Evolutionary conservation across 1,140 invertebrate genomes (phyloP).

Genomic region (Drosophila repleta): DNA sequence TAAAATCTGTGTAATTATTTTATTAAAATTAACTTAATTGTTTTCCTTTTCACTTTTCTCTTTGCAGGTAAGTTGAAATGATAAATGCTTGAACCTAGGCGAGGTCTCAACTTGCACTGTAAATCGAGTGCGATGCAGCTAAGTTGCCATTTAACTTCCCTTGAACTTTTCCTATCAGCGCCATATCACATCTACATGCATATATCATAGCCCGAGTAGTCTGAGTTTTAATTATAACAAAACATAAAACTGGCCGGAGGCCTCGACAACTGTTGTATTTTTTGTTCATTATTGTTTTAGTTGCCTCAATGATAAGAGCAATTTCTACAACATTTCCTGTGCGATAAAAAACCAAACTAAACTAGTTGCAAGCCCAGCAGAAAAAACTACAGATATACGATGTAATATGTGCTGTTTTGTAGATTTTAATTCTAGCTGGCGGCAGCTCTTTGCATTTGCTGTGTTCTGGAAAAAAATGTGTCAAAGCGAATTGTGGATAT

Average conservation of each 20-base stretch:
- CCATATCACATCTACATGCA: conserved; percentile 1
- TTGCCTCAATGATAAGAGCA: conserved; percentile 52
- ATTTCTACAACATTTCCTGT: conserved; percentile 73
- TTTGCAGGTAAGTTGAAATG: conserved; percentile 60
- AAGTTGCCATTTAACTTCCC: conserved; percentile 8
- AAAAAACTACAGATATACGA: no score
- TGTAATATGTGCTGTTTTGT: no score
- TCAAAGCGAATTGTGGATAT: conserved; percentile 11
- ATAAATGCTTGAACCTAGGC: neutral
- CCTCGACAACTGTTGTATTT: conserved; percentile 7
- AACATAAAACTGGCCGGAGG: conserved; percentile 44
- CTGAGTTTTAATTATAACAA: conserved; percentile 52
- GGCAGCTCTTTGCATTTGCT: neutral
- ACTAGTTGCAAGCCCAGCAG: no score
- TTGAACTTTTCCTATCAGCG: no score
- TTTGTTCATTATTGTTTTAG: conserved; percentile 1
- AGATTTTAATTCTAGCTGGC: conserved; percentile 6
- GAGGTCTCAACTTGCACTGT: neutral
- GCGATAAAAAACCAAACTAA: conserved; percentile 59
- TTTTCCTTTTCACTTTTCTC: neutral
- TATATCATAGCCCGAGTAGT: neutral
- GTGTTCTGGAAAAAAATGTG: neutral
- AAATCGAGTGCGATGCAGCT: conserved; percentile 9
- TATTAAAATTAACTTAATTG: no score
- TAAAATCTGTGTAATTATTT: no score